Percentiles rank a stretch among this genome's conserved stretches.
phyloP scores from a whole-genome alignment of 1,140 invertebrate species.

The Procambarus clarkii region DNA sequence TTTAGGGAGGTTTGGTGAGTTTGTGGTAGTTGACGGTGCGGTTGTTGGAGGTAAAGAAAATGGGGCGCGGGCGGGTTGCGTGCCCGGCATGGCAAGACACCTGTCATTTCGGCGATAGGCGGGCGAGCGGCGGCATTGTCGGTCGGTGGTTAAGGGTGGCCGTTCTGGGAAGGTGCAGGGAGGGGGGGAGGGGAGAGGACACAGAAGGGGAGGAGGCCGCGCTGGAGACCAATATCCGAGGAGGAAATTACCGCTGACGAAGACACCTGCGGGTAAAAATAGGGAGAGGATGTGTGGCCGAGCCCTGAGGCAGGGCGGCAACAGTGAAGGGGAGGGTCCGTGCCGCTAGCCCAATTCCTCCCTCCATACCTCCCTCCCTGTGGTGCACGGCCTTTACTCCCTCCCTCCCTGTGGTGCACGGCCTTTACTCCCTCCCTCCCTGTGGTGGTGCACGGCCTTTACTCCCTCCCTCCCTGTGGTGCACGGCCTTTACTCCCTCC shows the following conservation, averaged over 20 bases:
- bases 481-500: no score
- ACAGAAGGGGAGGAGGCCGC: conserved; percentile 45
- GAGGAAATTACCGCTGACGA: conserved; percentile 38
- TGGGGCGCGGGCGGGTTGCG: conserved; percentile 32
- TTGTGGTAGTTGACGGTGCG: no score
- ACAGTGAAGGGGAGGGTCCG: conserved; percentile 36
- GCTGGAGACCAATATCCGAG: conserved; percentile 23
- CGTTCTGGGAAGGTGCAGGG: conserved; percentile 35
- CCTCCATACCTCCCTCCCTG: background rate
- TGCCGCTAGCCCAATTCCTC: background rate
- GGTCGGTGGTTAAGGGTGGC: conserved; percentile 24
- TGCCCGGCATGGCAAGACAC: conserved; percentile 36
- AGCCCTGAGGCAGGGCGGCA: background rate
- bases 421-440: background rate
- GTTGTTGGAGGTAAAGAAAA: conserved; percentile 27
- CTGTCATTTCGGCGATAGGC: conserved; percentile 46
- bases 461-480: no score
- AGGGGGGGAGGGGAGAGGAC: background rate
- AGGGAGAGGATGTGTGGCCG: conserved; percentile 28
- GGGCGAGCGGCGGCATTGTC: conserved; percentile 42
- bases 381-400: no score
- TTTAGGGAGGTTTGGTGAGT: no score
- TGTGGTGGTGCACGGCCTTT: no score
- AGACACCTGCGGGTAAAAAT: conserved; percentile 41
- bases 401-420: background rate